Evolutionary conservation across 2,797 vertebrate species (phyloP).

Genomic region (Sardinella longiceps): DNA sequence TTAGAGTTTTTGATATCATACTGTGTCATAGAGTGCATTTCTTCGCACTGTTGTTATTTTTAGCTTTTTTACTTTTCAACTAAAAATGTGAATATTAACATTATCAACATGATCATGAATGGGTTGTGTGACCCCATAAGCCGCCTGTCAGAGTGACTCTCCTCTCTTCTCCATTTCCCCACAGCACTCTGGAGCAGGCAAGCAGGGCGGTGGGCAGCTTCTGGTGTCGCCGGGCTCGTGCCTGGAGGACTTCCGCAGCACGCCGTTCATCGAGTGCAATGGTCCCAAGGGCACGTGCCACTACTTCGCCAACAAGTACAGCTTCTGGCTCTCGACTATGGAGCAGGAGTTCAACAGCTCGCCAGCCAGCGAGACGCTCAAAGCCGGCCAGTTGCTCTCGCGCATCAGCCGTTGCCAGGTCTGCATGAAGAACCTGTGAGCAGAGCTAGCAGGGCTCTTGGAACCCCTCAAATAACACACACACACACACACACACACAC

Average conservation of each 20-base stretch:
- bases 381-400: slow-evolving; percentile 91
- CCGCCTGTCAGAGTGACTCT: neutral
- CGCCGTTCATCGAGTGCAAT: slow-evolving; percentile 96
- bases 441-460: neutral
- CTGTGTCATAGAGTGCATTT: too few species aligned
- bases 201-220: slow-evolving; percentile 94
- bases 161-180: neutral
- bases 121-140: neutral
- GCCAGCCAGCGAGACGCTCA: slow-evolving; percentile 85
- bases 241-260: slow-evolving; percentile 94
- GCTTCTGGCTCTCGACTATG: slow-evolving; percentile 94
- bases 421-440: slow-evolving; percentile 98
- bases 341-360: slow-evolving; percentile 85
- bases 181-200: slow-evolving; percentile 94
- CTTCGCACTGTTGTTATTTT: too few species aligned
- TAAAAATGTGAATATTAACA: too few species aligned
- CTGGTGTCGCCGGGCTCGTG: slow-evolving; percentile 97
- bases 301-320: slow-evolving; percentile 96
- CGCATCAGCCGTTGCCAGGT: slow-evolving; percentile 98
- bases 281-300: slow-evolving; percentile 94
- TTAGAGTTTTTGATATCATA: too few species aligned
- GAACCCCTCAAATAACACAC: neutral
- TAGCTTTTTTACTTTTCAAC: too few species aligned
- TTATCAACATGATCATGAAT: too few species aligned
- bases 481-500: slow-evolving; percentile 3